Conservation (phyloP, 2,888 invertebrate genomes). For the Callosobruchus maculatus region DNA sequence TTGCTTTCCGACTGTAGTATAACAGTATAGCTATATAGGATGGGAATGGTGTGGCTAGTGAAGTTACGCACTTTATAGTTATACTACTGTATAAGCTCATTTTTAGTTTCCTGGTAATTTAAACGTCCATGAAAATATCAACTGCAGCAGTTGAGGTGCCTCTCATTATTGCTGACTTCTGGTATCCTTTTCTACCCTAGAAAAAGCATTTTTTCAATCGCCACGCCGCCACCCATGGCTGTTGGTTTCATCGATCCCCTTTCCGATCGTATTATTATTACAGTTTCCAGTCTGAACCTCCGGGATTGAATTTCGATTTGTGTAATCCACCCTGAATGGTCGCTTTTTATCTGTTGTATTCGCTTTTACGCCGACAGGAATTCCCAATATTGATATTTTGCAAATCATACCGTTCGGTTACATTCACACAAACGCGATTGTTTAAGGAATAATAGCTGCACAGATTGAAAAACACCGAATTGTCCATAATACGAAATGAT, state of each 20-base stretch:
- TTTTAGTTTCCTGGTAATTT: no score
- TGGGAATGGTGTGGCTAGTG: no score
- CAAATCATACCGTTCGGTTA: not conserved
- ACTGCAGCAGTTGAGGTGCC: no score
- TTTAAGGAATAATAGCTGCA: not conserved
- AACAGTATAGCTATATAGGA: no score
- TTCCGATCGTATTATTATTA: conserved; percentile 20
- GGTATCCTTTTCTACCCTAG: no score
- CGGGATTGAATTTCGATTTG: conserved; percentile 7
- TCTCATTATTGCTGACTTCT: no score
- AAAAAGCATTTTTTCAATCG: not conserved
- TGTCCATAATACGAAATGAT: not conserved
- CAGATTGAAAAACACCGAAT: not conserved
- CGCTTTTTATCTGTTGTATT: not conserved
- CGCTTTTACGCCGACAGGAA: not conserved
- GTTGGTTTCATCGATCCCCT: not conserved
- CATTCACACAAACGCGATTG: not conserved
- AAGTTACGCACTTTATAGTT: no score
- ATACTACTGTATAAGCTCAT: no score
- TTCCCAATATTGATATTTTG: not conserved
- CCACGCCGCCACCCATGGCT: not conserved
- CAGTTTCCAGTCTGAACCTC: conserved; percentile 13
- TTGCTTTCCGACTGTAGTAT: no score
- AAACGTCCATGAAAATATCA: no score
- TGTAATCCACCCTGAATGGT: conserved; percentile 3